A percentile compares a stretch with the other conserved stretches of the same genome.
Conservation (phyloP, 2,888 invertebrate species). For the Latrodectus hesperus region DNA sequence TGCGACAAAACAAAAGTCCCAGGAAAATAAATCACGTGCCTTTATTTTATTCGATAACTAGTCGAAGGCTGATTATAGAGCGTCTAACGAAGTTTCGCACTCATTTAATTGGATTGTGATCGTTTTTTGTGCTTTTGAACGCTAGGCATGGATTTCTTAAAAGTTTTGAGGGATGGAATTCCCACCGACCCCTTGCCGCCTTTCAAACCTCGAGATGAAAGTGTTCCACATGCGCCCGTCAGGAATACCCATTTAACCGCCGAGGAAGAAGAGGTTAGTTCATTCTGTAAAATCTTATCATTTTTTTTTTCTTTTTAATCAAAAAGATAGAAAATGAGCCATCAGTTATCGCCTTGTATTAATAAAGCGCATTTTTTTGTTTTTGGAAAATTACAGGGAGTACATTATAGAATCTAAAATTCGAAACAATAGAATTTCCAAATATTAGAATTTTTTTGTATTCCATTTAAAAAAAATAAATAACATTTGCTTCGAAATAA, state of each 20-base stretch:
- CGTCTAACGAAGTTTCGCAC: not conserved
- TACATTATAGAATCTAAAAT: not conserved
- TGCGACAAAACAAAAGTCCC: not conserved
- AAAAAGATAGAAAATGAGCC: not conserved
- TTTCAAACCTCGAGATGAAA: conserved; percentile 71
- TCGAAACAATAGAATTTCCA: not conserved
- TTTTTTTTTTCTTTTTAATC: not conserved
- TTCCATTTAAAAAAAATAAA: too few species aligned
- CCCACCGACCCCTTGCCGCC: conserved; percentile 73
- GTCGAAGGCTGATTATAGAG: too few species aligned
- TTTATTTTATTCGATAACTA: too few species aligned
- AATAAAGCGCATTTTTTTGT: not conserved
- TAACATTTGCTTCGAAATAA: too few species aligned
- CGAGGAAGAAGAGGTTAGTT: conserved; percentile 72
- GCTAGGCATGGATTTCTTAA: conserved; percentile 29
- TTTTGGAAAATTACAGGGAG: not conserved
- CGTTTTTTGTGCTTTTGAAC: not conserved
- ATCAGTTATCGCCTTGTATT: not conserved
- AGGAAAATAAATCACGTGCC: not conserved
- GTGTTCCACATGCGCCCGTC: conserved; percentile 74
- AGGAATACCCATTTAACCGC: conserved; percentile 71
- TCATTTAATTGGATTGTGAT: not conserved
- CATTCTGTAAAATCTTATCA: not conserved
- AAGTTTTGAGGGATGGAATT: conserved; percentile 68
- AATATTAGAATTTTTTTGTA: not conserved